Conservation (phyloP, 2,888 invertebrate species). For the Ennomos erosarius region DNA sequence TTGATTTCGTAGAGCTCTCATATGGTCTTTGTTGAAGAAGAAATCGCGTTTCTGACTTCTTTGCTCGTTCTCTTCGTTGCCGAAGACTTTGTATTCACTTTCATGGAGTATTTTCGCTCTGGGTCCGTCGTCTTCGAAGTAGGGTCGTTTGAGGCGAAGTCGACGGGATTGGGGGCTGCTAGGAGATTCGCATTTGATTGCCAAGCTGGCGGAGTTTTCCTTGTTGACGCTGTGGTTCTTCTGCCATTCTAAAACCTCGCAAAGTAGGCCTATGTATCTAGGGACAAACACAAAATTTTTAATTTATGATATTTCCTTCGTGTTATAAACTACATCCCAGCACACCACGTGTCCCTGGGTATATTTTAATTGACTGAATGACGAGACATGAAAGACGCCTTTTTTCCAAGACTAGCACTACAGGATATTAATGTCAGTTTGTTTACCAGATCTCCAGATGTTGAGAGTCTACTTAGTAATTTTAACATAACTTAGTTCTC, state of each 20-base stretch:
- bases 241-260: constrained; percentile 96
- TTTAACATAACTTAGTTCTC: no score
- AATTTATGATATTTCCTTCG: background rate
- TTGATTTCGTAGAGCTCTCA: constrained; percentile 69
- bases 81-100: constrained; percentile 58
- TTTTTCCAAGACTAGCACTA: no score
- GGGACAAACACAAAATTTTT: constrained; percentile 30
- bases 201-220: constrained; percentile 72
- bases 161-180: constrained; percentile 68
- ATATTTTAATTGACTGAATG: no score
- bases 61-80: constrained; percentile 77
- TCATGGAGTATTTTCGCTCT: constrained; percentile 61
- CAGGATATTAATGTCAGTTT: no score
- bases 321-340: no score
- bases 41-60: constrained; percentile 59
- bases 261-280: constrained; percentile 94
- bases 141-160: constrained; percentile 68
- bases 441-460: no score
- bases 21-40: constrained; percentile 69
- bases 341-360: no score
- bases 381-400: no score
- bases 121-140: constrained; percentile 62
- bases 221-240: constrained; percentile 82
- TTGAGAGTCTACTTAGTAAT: no score
- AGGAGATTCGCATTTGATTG: constrained; percentile 84